A percentile compares a stretch with the other conserved stretches of the same genome.
phyloP scores from a whole-genome alignment of 2,113 vertebrate species.

The Riparia riparia region DNA sequence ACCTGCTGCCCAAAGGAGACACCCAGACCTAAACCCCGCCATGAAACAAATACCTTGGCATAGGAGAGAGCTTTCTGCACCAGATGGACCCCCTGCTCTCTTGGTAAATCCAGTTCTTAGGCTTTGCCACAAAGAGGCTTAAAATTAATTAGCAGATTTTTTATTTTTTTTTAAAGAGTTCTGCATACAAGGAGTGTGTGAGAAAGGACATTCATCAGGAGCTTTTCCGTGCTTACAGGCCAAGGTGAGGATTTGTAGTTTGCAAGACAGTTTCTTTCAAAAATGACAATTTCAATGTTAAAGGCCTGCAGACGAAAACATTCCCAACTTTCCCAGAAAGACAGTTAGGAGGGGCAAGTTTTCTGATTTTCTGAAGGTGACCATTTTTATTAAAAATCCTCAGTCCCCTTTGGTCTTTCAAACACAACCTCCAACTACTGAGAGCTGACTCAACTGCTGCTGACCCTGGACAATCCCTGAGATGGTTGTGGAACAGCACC shows the following conservation, averaged over 20 bases:
- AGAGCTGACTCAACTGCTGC: background rate
- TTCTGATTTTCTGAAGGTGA: background rate
- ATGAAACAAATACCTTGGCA: conserved; percentile 21
- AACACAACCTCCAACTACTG: background rate
- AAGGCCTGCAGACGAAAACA: background rate
- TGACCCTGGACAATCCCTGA: too few relatives aligned
- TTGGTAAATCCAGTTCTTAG: conserved; percentile 62
- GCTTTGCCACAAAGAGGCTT: conserved; percentile 74
- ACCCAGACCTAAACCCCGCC: background rate
- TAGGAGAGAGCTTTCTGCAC: conserved; percentile 29
- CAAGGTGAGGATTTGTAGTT: background rate
- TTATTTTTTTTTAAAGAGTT: background rate
- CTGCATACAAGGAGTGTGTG: background rate
- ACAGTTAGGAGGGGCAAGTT: background rate
- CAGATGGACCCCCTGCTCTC: conserved; percentile 69
- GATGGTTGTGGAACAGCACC: background rate
- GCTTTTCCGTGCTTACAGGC: conserved; percentile 5
- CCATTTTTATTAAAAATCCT: background rate
- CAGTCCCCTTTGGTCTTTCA: background rate
- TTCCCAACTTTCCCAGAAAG: background rate
- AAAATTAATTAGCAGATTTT: conserved; percentile 71
- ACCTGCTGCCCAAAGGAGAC: background rate
- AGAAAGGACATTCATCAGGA: conserved; percentile 39
- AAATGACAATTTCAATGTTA: background rate
- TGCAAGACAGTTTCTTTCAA: background rate